Percentiles rank a stretch among this genome's conserved stretches.
Evolutionary conservation across 1,140 invertebrate species (phyloP).

Genomic region (Contarinia nasturtii): DNA sequence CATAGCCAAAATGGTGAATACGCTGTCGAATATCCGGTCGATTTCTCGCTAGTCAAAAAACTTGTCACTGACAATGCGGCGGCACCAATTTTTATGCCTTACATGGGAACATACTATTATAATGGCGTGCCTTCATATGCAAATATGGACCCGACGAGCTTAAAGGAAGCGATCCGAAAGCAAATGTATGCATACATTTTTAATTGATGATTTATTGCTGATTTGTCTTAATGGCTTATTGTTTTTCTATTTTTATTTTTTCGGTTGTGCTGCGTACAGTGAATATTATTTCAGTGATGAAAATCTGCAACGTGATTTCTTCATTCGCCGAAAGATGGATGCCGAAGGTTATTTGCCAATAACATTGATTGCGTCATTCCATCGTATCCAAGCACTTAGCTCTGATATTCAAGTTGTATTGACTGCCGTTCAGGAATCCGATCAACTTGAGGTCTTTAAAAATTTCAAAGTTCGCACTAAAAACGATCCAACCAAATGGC

Average conservation of each 20-base stretch:
- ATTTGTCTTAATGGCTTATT: too few species aligned
- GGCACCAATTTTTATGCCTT: conserved; percentile 34
- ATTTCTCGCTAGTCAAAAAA: neutral
- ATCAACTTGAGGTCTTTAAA: conserved; percentile 61
- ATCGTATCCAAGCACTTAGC: conserved; percentile 75
- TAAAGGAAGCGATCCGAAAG: conserved; percentile 64
- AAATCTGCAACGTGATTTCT: conserved; percentile 90
- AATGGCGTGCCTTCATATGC: conserved; percentile 25
- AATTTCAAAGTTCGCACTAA: conserved; percentile 65
- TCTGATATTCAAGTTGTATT: conserved; percentile 67
- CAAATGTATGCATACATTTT: conserved; percentile 40
- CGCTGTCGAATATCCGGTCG: conserved; percentile 8
- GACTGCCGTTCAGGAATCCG: conserved; percentile 60
- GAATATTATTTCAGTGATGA: conserved; percentile 99
- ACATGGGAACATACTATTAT: conserved; percentile 34
- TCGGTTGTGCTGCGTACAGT: conserved; percentile 32
- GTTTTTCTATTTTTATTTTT: conserved; percentile 1
- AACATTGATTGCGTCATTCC: conserved; percentile 86
- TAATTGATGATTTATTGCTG: too few species aligned
- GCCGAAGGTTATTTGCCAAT: conserved; percentile 81
- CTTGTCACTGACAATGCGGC: neutral
- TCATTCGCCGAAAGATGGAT: conserved; percentile 92
- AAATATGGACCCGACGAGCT: conserved; percentile 28
- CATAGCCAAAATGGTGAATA: conserved; percentile 19
- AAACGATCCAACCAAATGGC: conserved; percentile 69